phyloP scores from a whole-genome alignment of 2,888 invertebrate genomes.

The Heliconius sara region DNA sequence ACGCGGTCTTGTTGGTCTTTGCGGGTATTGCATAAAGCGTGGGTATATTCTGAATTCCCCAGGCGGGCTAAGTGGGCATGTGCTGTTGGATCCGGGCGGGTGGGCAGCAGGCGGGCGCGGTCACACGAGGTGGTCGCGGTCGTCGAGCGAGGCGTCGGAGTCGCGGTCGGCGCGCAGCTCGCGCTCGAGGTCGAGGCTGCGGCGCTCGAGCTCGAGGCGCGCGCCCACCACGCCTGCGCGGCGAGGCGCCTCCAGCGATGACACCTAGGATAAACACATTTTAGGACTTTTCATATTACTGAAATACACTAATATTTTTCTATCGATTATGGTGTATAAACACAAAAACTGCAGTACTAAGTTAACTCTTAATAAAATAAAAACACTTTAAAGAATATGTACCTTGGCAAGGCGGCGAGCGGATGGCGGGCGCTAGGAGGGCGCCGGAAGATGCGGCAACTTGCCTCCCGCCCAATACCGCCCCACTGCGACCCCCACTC shows the following conservation, averaged over 20 bases:
- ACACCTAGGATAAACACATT: constrained; percentile 57
- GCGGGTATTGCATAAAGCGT: no score
- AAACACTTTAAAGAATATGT: neutral
- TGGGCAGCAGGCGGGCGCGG: constrained; percentile 38
- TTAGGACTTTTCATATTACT: no score
- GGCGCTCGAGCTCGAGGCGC: constrained; percentile 77
- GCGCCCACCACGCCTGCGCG: constrained; percentile 57
- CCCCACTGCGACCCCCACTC: constrained; percentile 53
- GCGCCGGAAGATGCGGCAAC: constrained; percentile 81
- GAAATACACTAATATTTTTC: no score
- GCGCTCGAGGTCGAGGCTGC: constrained; percentile 80
- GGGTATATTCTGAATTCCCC: no score
- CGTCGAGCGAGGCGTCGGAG: constrained; percentile 78
- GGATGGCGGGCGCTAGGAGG: constrained; percentile 81
- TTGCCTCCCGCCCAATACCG: constrained; percentile 77
- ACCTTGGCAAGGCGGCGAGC: constrained; percentile 80
- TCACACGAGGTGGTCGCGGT: constrained; percentile 78
- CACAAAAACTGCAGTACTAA: neutral
- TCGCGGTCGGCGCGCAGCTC: constrained; percentile 75
- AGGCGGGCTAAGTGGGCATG: no score
- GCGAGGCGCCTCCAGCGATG: constrained; percentile 71
- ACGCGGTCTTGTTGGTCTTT: no score
- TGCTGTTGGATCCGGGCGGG: neutral
- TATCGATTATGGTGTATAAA: neutral
- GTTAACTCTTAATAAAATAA: no score